Evolutionary conservation across 2,888 invertebrate genomes (phyloP), one percentile per base, ranked within the genome.

Genomic region (Catonia carolina): DNA sequence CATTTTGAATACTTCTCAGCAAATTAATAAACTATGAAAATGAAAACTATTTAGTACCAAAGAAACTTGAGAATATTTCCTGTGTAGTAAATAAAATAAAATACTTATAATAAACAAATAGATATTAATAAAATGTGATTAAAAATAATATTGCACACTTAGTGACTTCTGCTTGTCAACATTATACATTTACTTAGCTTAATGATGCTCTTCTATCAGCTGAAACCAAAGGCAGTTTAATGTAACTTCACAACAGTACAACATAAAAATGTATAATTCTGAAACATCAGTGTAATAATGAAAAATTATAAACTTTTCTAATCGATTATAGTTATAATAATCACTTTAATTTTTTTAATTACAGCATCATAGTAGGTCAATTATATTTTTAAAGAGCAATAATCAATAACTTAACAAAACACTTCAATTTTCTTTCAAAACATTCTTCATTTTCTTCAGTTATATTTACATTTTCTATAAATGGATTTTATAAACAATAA

Each of bases 71-170:
- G 12, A 41, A 41, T 41, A 22, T 41, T 41, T 41, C 18, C 22
- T 14, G 12, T 20, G 41, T 41, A 17, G 22, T 20, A 20, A 41
- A 10, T 15, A 41, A 20, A 20, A 41, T 41, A 22, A 41, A 41
- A 41, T 41, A 41, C n/a, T n/a, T n/a, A n/a, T n/a, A n/a, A n/a
- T n/a, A n/a, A n/a, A n/a, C n/a, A n/a, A n/a, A n/a, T n/a, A 20
- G 18, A 41, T 41, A 41, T 41, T 41, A 2, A 41, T 41, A 41
- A 41, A 41, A 41, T 41, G 41, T 20, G 41, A 41, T 41, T 41
- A 4, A 12, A 41, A 41, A 41, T 20, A 22, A 41, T 41, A 12
- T 41, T 41, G 41, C 41, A 41, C 41, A 41, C 41, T 41, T 41
- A 41, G 41, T 41, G 41, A 41, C 41, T 15, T n/a, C n/a, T n/a